A percentile compares a stretch with the other conserved stretches of the same genome.
phyloP scores from a whole-genome alignment of 2,797 vertebrate species.

The Oryzias dopingdopingensis region DNA sequence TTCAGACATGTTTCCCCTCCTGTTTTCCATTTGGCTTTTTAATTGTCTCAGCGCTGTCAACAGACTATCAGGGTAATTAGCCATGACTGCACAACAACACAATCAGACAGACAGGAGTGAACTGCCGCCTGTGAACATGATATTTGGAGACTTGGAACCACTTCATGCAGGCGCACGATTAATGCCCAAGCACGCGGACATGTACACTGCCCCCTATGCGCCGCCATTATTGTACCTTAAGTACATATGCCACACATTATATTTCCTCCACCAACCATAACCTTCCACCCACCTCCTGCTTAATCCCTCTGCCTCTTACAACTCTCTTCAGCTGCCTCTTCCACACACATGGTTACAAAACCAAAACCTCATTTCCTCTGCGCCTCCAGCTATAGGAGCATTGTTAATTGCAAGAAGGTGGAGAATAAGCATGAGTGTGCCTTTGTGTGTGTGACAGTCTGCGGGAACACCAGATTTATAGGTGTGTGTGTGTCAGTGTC shows the following conservation, averaged over 20 bases:
- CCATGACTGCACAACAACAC: slow-evolving; percentile 74
- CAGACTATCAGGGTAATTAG: slow-evolving; percentile 76
- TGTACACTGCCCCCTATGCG: slow-evolving; percentile 21
- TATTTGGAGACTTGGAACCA: slow-evolving; percentile 52
- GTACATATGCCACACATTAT: slow-evolving; percentile 77
- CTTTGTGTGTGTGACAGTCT: slow-evolving; percentile 37
- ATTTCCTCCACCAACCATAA: slow-evolving; percentile 78
- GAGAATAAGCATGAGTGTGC: slow-evolving; percentile 50
- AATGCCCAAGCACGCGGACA: slow-evolving; percentile 30
- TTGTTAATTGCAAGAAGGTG: slow-evolving; percentile 78
- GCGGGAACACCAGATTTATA: slow-evolving; percentile 34
- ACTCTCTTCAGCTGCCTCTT: slow-evolving; percentile 46
- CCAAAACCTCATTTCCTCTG: slow-evolving; percentile 78
- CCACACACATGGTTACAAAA: slow-evolving; percentile 54
- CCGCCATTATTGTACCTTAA: slow-evolving; percentile 65
- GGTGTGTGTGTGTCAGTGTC: slow-evolving; percentile 25
- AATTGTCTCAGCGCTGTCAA: slow-evolving; percentile 73
- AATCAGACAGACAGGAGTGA: slow-evolving; percentile 66
- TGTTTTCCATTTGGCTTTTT: slow-evolving; percentile 73
- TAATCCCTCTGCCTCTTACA: slow-evolving; percentile 71
- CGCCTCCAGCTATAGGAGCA: slow-evolving; percentile 72
- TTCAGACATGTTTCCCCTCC: slow-evolving; percentile 66
- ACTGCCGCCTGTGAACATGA: slow-evolving; percentile 66
- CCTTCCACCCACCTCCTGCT: slow-evolving; percentile 70
- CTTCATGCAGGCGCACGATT: slow-evolving; percentile 45